Evolutionary conservation across 1,140 invertebrate genomes (phyloP), one percentile per base, ranked within the genome.

Genomic region (Cydia pomonella): DNA sequence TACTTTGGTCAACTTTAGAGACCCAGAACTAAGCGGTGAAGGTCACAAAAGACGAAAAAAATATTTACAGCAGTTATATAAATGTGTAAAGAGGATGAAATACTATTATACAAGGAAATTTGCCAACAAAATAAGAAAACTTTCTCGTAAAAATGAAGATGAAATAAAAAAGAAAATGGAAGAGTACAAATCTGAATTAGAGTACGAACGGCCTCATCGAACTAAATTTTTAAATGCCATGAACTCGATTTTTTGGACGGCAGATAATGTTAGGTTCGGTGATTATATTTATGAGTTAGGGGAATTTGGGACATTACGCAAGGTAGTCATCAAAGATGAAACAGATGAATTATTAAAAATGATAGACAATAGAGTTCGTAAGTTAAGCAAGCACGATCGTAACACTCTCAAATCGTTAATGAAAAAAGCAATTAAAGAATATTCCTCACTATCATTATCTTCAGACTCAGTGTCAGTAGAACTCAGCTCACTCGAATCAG

Each of bases 251-350:
- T 91, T 87, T 62, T 85, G 82, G 59, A 50, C 85, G 7, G 73
- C 73, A 75, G 80, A 91, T 44, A 76, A 79, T 38, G 73, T 83
- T 21, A 21, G 77, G 5, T 88, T 91, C 50, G 75, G 81, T 12
- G 84, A 91, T 73, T 88, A 89, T 72, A 73, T 89, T 18, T 75
- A 83, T n/a, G 83, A 86, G 4, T 73, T 90, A 74, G 74, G 72
- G 50, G 77, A 86, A 69, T 88, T 82, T 77, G 85, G 80, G 2
- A 79, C 73, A 23, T 76, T 75, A 21, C 75, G 84, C 73, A 88
- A 83, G 72, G 44, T 81, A 41, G 38, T 44, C 33, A 84, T 89
- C 18, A 66, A 83, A n/a, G 77, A 81, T 10, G 84, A 90, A 77
- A 88, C 87, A 16, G 64, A 78, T 5, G 86, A 82, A 0, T 59